Evolutionary conservation across 2,797 vertebrate species (phyloP), one percentile per base, ranked within the genome.

Genomic region (Pyrocephalus nanus): DNA sequence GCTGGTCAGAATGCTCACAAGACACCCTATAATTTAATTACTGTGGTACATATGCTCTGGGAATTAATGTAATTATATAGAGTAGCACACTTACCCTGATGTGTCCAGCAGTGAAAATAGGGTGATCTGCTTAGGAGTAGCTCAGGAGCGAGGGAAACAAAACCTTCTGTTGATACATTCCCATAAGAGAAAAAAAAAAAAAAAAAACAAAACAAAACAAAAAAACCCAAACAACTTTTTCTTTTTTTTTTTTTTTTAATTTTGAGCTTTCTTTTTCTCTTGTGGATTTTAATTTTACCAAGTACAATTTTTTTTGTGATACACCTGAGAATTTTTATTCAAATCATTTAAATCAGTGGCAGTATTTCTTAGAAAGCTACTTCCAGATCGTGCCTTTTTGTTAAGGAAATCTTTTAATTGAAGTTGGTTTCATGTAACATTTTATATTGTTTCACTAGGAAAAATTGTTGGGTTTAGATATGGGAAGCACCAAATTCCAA

Each of bases 21-120:
- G 90, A 43, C 38, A 78, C 51, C 30, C 21, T 75, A 6, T 50
- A 88, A 66, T 93, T 78, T 81, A 95, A 96, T 92, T 91, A 84
- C 45, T 40, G 13, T 30, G 88, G 32, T 89, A 43, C 65, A 47
- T 61, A 25, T 3, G 2, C 34, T 58, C 11, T 78, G 91, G 86
- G 82, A 92, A 36, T 96, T 88, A 26, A 64, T 58, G 25, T 65
- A 67, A 72, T 92, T 78, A 45, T 25, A 32, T 71, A 15, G 40
- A 87, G 48, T 61, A 17, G 12, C 50, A 69, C n/a, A 21, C 62
- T 72, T 71, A 38, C 8, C 61, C 55, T 65, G 11, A 0, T 40
- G 40, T 53, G 51, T 76, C 83, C 47, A 48, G 60, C 29, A 62
- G 38, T 65, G 38, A 48, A 81, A 73, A 50, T 21, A 62, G 60